Conservation (phyloP, 1,140 invertebrate genomes). For the Anthonomus grandis region DNA sequence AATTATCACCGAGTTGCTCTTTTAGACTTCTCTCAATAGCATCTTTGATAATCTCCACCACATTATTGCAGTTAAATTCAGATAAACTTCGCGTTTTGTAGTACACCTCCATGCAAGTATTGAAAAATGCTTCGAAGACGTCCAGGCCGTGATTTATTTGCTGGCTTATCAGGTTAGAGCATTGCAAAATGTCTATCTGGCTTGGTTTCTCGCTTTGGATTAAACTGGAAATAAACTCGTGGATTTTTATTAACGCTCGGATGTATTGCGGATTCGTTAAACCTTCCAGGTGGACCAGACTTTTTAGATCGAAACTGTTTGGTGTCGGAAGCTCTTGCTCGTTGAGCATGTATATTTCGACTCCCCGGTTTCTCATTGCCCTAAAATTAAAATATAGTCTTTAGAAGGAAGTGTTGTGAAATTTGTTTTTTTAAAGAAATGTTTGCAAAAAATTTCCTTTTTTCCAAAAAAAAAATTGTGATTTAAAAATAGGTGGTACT, state of each 20-base stretch:
- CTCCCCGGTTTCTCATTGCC: slow-evolving; percentile 97
- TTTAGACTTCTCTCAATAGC: slow-evolving; percentile 28
- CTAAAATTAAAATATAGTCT: too few species aligned
- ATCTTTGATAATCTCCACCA: slow-evolving; percentile 29
- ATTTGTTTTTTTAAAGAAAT: too few species aligned
- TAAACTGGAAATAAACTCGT: slow-evolving; percentile 44
- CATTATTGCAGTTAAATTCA: slow-evolving; percentile 51
- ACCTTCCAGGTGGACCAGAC: slow-evolving; percentile 55
- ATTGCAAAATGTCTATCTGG: slow-evolving; percentile 61
- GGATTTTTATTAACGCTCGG: slow-evolving; percentile 55
- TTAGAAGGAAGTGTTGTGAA: too few species aligned
- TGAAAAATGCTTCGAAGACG: slow-evolving; percentile 53
- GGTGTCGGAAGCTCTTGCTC: slow-evolving; percentile 44
- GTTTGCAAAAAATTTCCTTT: too few species aligned
- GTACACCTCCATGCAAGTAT: slow-evolving; percentile 66
- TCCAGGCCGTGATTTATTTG: slow-evolving; percentile 60
- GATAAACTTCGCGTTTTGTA: slow-evolving; percentile 56
- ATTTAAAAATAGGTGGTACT: too few species aligned
- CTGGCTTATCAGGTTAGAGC: slow-evolving; percentile 60
- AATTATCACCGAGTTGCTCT: slow-evolving; percentile 5
- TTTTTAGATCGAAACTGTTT: slow-evolving; percentile 53
- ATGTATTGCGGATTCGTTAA: slow-evolving; percentile 47
- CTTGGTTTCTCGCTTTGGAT: slow-evolving; percentile 54
- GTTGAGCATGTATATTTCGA: slow-evolving; percentile 80
- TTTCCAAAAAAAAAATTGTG: too few species aligned